A percentile compares a stretch with the other conserved stretches of the same genome.
These are phyloP conservation scores for Stictonetta naevosa DNA, from an alignment of 2,113 vertebrate species.

Conservation along the genomic window DNA sequence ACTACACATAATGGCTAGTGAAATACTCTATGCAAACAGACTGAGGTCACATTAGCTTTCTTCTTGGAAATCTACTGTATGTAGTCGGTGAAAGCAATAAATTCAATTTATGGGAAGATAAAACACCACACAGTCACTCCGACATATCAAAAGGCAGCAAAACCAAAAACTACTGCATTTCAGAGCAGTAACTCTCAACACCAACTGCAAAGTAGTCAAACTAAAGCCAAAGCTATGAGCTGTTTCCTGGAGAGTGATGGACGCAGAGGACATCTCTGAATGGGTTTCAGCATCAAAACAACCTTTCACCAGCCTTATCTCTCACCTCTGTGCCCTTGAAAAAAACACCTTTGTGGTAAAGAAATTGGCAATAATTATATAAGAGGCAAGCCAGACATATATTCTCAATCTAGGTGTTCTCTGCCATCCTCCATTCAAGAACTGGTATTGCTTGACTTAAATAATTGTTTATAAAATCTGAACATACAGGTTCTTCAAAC, in stretches of 20 bases:
- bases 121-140: background rate
- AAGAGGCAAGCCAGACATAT: background rate
- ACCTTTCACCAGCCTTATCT: background rate
- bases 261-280: background rate
- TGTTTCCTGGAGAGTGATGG: background rate
- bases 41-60: conserved; percentile 1
- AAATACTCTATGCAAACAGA: background rate
- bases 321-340: background rate
- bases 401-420: background rate
- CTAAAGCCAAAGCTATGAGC: background rate
- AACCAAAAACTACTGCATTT: background rate
- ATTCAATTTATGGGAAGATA: conserved; percentile 21
- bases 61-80: conserved; percentile 9
- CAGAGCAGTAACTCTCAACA: background rate
- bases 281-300: background rate
- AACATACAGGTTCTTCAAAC: background rate
- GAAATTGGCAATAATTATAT: too few relatives aligned
- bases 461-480: background rate
- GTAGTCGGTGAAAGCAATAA: background rate
- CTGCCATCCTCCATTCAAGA: background rate
- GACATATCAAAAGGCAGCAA: background rate
- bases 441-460: background rate
- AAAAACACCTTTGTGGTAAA: background rate
- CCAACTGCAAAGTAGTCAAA: background rate
- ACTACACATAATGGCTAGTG: background rate